Evolutionary conservation across 2,888 invertebrate species (phyloP).

Genomic region (Orthosia incerta): DNA sequence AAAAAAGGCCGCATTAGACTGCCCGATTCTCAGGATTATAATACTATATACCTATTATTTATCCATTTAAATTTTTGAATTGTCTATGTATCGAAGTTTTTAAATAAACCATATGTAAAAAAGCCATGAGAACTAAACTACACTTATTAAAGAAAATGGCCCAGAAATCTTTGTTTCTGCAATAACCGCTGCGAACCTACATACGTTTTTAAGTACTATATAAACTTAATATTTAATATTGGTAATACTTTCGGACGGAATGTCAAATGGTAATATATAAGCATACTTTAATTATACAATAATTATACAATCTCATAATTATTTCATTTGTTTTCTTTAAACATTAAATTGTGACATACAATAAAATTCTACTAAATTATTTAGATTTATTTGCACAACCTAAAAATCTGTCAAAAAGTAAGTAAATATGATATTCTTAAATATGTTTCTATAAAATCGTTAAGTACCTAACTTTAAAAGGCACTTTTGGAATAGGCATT

Average conservation of each 20-base stretch:
- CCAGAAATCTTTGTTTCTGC: constrained; percentile 70
- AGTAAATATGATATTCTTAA: constrained; percentile 32
- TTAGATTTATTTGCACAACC: constrained; percentile 79
- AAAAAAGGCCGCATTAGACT: background rate
- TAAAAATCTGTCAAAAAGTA: constrained; percentile 65
- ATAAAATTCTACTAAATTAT: constrained; percentile 62
- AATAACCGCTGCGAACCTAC: constrained; percentile 60
- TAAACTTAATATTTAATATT: constrained; percentile 71
- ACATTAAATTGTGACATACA: constrained; percentile 75
- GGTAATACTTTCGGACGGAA: constrained; percentile 88
- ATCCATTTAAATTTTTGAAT: background rate
- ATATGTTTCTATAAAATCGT: constrained; percentile 26
- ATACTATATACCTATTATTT: too few relatives aligned
- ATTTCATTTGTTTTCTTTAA: constrained; percentile 60
- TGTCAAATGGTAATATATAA: constrained; percentile 73
- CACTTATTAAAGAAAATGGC: constrained; percentile 71
- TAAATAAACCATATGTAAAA: constrained; percentile 46
- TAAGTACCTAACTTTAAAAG: constrained; percentile 54
- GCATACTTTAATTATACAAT: constrained; percentile 55
- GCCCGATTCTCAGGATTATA: too few relatives aligned
- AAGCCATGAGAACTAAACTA: constrained; percentile 59
- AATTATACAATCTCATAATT: constrained; percentile 66
- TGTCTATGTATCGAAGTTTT: background rate
- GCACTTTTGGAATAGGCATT: constrained; percentile 65
- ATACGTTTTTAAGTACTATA: constrained; percentile 56